These are phyloP conservation scores for Tetramorium bicarinatum DNA, from an alignment of 2,888 invertebrate genomes.

Conservation along the genomic window DNA sequence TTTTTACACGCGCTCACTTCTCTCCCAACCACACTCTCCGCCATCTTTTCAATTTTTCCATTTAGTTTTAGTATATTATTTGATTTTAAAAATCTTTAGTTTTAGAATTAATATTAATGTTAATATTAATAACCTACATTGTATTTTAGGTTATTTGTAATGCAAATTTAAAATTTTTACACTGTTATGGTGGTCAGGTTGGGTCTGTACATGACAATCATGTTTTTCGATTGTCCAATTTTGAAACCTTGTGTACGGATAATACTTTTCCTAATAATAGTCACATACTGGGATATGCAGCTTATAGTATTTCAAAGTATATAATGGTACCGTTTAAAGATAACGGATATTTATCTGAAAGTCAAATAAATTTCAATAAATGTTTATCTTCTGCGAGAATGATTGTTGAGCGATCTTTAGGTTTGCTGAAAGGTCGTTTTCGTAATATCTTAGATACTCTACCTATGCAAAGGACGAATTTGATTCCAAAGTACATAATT, in stretches of 20 bases:
- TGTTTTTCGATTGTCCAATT: slow-evolving; percentile 38
- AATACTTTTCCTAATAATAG: slow-evolving; percentile 39
- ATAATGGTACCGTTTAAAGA: slow-evolving; percentile 35
- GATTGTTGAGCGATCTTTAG: slow-evolving; percentile 50
- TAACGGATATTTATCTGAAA: neutral
- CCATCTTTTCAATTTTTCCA: no score
- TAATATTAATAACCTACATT: no score
- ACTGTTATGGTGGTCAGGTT: slow-evolving; percentile 40
- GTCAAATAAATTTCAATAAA: slow-evolving; percentile 36
- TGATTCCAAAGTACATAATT: slow-evolving; percentile 20
- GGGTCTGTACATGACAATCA: slow-evolving; percentile 53
- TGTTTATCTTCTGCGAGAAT: slow-evolving; percentile 31
- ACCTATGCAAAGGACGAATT: slow-evolving; percentile 1
- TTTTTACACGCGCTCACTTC: no score
- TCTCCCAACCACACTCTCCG: no score
- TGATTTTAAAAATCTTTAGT: no score
- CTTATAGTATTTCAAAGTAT: slow-evolving; percentile 42
- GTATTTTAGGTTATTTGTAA: neutral
- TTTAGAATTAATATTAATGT: no score
- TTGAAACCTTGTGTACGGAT: slow-evolving; percentile 42
- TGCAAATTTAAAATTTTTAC: slow-evolving; percentile 34
- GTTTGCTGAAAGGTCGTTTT: slow-evolving; percentile 50
- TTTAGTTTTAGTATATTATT: no score
- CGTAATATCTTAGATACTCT: slow-evolving; percentile 24
- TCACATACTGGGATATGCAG: slow-evolving; percentile 46